Evolutionary conservation across 2,797 vertebrate genomes (phyloP).

Genomic region (Ctenosaura bakeri): DNA sequence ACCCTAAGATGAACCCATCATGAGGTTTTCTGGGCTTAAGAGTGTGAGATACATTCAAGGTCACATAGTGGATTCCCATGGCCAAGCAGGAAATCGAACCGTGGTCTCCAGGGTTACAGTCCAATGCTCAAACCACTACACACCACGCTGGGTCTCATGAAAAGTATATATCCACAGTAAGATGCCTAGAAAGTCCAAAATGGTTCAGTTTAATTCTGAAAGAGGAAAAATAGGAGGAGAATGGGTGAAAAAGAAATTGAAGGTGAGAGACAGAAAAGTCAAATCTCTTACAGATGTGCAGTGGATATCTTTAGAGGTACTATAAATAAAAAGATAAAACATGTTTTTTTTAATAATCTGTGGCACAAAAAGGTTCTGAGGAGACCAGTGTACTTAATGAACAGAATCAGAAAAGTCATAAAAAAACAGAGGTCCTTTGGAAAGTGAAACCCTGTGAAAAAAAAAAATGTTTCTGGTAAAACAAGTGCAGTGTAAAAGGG

Average conservation of each 20-base stretch:
- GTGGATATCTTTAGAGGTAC: neutral
- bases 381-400: neutral
- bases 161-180: neutral
- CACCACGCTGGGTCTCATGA: too few species aligned
- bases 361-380: neutral
- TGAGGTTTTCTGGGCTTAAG: too few species aligned
- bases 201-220: neutral
- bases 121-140: too few species aligned
- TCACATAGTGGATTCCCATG: too few species aligned
- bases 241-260: neutral
- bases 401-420: neutral
- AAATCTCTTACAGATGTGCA: neutral
- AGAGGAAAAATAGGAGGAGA: neutral
- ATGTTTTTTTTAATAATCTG: neutral
- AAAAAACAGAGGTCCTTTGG: neutral
- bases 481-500: neutral
- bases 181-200: neutral
- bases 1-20: too few species aligned
- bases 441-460: neutral
- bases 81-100: too few species aligned
- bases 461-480: neutral
- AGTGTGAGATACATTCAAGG: too few species aligned
- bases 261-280: neutral
- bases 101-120: too few species aligned
- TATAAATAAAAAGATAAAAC: neutral